These are phyloP conservation scores for Labeo rohita DNA, from an alignment of 2,113 vertebrate species.

Conservation along the genomic window DNA sequence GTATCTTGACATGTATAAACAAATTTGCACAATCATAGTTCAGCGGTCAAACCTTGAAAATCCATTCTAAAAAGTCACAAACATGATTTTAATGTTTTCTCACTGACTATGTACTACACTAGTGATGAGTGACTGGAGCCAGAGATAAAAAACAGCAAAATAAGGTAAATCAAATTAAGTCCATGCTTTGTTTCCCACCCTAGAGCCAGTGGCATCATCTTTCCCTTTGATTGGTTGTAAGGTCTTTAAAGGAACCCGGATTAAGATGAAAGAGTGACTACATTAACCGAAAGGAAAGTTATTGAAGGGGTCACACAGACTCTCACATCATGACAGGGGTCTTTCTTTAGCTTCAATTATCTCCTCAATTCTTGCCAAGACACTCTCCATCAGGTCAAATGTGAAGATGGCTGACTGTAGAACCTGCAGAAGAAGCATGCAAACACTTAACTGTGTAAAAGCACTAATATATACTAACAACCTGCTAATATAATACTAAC, in stretches of 20 bases:
- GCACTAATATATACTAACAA: too few relatives aligned
- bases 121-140: neutral
- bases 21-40: neutral
- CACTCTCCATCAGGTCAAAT: slow-evolving; percentile 97
- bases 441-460: neutral
- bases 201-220: neutral
- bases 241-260: neutral
- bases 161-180: neutral
- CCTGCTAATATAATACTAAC: too few relatives aligned
- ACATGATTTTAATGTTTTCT: neutral
- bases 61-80: neutral
- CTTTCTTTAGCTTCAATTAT: slow-evolving; percentile 84
- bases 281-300: neutral
- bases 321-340: slow-evolving; percentile 46
- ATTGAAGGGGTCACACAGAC: neutral
- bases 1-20: neutral
- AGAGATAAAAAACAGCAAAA: neutral
- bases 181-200: neutral
- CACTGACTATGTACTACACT: neutral
- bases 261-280: neutral
- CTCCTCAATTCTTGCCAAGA: slow-evolving; percentile 93
- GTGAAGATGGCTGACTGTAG: slow-evolving; percentile 92
- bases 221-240: neutral
- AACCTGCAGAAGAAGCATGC: slow-evolving; percentile 76
- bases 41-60: neutral